A percentile compares a stretch with the other conserved stretches of the same genome.
phyloP scores from a whole-genome alignment of 2,113 vertebrate species.

The Onychostoma macrolepis region DNA sequence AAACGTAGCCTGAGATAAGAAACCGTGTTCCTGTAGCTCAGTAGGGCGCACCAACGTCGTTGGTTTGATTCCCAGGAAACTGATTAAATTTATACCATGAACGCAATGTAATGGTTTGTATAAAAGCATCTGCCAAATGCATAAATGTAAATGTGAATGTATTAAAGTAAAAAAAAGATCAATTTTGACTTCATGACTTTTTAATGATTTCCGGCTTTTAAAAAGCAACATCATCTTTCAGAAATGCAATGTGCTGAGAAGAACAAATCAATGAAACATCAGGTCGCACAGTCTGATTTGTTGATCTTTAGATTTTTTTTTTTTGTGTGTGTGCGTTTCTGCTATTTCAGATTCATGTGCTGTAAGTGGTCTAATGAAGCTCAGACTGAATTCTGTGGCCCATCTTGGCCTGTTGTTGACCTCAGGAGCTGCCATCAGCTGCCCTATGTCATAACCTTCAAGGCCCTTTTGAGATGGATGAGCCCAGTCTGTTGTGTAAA shows the following conservation, averaged over 20 bases:
- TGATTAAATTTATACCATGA: neutral
- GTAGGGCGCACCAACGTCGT: neutral
- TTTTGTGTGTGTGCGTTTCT: neutral
- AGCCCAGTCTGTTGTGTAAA: neutral
- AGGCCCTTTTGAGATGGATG: neutral
- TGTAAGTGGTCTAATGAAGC: slow-evolving; percentile 5
- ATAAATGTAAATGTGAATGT: neutral
- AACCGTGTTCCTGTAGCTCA: neutral
- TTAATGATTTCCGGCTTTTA: neutral
- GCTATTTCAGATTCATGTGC: neutral
- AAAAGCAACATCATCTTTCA: neutral
- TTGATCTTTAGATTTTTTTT: neutral
- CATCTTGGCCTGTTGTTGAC: slow-evolving; percentile 22
- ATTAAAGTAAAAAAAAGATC: neutral
- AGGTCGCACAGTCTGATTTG: neutral
- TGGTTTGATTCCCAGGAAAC: neutral
- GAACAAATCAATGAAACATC: neutral
- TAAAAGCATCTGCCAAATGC: neutral
- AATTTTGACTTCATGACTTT: neutral
- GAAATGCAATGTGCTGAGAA: neutral
- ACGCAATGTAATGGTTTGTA: neutral
- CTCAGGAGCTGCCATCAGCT: neutral
- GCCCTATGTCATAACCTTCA: slow-evolving; percentile 7
- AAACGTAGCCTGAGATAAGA: no score
- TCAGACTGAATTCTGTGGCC: neutral